Evolutionary conservation across 2,797 vertebrate species (phyloP).

Genomic region (Gila robusta): DNA sequence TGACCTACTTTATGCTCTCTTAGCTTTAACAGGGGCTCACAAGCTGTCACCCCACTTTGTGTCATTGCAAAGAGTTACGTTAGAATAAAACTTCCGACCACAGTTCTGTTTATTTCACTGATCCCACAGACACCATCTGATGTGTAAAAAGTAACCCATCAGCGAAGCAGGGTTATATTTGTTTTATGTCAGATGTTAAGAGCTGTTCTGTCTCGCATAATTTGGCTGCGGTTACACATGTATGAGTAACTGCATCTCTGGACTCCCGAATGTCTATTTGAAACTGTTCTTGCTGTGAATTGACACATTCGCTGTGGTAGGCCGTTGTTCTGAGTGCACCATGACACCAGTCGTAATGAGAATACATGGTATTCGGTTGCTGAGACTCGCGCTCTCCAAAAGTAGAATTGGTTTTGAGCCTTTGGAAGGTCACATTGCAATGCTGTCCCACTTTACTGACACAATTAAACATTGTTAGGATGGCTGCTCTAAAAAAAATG

Average conservation of each 20-base stretch:
- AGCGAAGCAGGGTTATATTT: neutral
- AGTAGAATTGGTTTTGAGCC: constrained; percentile 68
- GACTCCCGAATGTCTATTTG: constrained; percentile 39
- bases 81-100: constrained; percentile 44
- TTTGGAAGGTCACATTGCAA: constrained; percentile 75
- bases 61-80: constrained; percentile 24
- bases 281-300: constrained; percentile 33
- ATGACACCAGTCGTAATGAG: constrained; percentile 59
- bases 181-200: constrained; percentile 11
- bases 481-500: constrained; percentile 65
- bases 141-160: constrained; percentile 10
- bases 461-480: constrained; percentile 77
- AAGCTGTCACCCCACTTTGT: constrained; percentile 47
- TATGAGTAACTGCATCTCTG: neutral
- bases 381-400: constrained; percentile 61
- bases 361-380: constrained; percentile 47
- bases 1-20: constrained; percentile 52
- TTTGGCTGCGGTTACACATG: neutral
- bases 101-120: neutral
- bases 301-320: constrained; percentile 9
- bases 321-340: constrained; percentile 17
- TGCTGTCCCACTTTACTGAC: constrained; percentile 79
- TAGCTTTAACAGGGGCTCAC: constrained; percentile 42
- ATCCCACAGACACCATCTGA: constrained; percentile 13
- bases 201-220: neutral